Evolutionary conservation across 2,113 vertebrate genomes (phyloP).

Genomic region (Corythaixoides concolor): DNA sequence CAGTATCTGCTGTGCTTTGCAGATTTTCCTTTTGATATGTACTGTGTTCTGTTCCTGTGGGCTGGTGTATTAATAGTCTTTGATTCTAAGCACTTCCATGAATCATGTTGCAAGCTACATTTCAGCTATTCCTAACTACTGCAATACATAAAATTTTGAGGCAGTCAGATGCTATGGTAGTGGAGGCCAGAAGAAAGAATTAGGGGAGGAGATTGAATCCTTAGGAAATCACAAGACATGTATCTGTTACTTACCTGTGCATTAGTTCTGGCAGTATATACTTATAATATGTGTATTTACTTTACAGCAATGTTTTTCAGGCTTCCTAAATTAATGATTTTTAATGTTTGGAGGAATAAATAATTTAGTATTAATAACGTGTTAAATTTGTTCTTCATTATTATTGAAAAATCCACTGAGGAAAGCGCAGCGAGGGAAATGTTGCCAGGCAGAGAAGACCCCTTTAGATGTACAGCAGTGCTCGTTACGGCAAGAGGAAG

Average conservation of each 20-base stretch:
- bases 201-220: not conserved
- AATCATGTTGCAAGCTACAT: conserved; percentile 10
- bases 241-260: not conserved
- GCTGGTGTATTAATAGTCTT: conserved; percentile 22
- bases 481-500: not conserved
- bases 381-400: not conserved
- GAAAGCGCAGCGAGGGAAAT: rapidly evolving
- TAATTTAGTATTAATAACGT: not conserved
- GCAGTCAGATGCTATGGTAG: not conserved
- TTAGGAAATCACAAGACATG: not conserved
- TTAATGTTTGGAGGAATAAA: not conserved
- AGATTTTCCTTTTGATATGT: not conserved
- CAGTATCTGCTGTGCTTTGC: conserved; percentile 27
- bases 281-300: not conserved
- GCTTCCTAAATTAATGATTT: not conserved
- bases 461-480: not conserved
- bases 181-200: not conserved
- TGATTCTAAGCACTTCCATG: not conserved
- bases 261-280: not conserved
- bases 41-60: conserved; percentile 9
- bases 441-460: not conserved
- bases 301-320: not conserved
- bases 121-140: not conserved
- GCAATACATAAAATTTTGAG: not conserved
- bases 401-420: not conserved